Conservation (phyloP, 2,113 vertebrate genomes). For the Rhea pennata region DNA sequence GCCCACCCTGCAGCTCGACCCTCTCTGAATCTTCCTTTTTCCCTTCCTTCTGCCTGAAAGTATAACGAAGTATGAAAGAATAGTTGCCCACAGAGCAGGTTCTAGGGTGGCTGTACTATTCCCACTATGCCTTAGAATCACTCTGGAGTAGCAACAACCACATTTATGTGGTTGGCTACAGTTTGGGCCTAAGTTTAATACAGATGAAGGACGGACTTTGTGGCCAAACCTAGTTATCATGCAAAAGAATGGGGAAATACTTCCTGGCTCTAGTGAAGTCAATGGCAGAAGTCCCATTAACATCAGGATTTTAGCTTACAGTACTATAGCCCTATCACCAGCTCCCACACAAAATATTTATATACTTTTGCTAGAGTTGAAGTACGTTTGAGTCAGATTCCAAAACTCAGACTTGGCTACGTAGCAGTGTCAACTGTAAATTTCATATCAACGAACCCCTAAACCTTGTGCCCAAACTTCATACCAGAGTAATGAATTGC, state of each 20-base stretch:
- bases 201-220: background rate
- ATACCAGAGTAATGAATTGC: background rate
- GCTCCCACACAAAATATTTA: background rate
- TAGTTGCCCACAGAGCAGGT: accelerated
- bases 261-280: conserved; percentile 1
- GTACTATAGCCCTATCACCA: background rate
- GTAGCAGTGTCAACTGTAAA: background rate
- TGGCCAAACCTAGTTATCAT: background rate
- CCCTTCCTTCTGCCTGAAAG: background rate
- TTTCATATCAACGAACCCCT: background rate
- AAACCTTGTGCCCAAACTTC: background rate
- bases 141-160: background rate
- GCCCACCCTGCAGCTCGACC: background rate
- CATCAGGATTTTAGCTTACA: background rate
- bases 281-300: conserved; percentile 21
- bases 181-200: background rate
- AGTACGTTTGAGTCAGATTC: background rate
- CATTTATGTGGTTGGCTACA: background rate
- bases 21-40: background rate
- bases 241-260: background rate
- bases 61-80: accelerated
- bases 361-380: background rate
- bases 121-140: background rate
- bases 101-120: background rate
- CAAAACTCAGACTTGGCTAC: background rate